These are phyloP conservation scores for Dermatemys mawii DNA, from an alignment of 2,113 vertebrate genomes.

Conservation along the genomic window DNA sequence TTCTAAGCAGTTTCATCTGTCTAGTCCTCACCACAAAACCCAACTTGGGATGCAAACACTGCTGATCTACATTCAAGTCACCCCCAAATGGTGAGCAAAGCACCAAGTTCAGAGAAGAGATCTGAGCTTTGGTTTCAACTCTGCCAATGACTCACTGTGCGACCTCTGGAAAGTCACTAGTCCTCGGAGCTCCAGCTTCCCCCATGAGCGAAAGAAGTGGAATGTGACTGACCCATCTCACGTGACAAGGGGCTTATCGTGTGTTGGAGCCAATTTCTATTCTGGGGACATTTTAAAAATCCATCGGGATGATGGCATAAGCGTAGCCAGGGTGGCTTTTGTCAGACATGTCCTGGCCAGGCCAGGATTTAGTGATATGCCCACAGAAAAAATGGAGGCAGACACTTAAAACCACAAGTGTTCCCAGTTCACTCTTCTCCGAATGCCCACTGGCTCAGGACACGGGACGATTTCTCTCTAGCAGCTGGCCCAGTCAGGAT, in stretches of 20 bases:
- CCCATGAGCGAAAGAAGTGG: fast-evolving
- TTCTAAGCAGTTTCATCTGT: constrained; percentile 22
- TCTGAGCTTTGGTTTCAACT: fast-evolving
- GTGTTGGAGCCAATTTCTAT: background rate
- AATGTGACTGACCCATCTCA: fast-evolving
- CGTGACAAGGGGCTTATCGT: background rate
- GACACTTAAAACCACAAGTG: background rate
- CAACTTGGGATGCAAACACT: constrained; percentile 8
- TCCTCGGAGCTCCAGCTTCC: background rate
- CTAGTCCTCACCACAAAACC: background rate
- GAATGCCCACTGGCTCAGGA: background rate
- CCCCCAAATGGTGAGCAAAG: background rate
- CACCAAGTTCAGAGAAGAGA: background rate
- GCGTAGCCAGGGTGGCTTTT: background rate
- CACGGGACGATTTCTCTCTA: background rate
- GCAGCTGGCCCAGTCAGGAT: background rate
- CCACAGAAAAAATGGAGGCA: background rate
- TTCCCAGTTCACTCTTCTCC: background rate
- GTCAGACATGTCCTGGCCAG: background rate
- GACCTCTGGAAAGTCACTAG: background rate
- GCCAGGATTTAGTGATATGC: background rate
- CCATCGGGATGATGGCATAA: background rate
- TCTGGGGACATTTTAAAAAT: background rate
- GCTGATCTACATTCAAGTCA: background rate
- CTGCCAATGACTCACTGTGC: background rate